Evolutionary conservation across 2,113 vertebrate species (phyloP), one percentile per base, ranked within the genome.

Genomic region (Rhinogobius similis): DNA sequence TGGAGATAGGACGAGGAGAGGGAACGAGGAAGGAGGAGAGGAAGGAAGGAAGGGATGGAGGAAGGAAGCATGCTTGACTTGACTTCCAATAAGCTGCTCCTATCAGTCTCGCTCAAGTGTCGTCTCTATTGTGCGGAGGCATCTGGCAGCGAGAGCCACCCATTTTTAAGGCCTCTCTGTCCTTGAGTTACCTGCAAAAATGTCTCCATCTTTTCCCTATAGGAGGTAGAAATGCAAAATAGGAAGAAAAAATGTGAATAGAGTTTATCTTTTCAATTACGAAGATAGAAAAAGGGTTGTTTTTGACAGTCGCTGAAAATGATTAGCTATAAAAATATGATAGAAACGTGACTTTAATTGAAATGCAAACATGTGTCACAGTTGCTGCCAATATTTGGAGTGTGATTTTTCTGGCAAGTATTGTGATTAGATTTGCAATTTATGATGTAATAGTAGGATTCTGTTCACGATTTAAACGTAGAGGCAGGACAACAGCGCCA

Each of bases 71-170:
- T 67, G 68, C 81, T 83, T 82, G 77, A 78, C 70, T 85, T 82
- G 73, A 81, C 73, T 89, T 73, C 78, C 78, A 87, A 85, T 69
- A 76, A 82, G 68, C 58, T 21, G 67, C 61, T 68, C 53, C 24
- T 46, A 66, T 77, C 62, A 48, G 72, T 73, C 71, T 75, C 75
- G 72, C 75, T 81, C 0, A 13, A 55, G 23, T 52, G 70, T 48
- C 7, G 8, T 61, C 21, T 75, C 64, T 61, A 38, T 52, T 72
- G 65, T 72, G 39, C 64, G 72, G 16, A 0, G 29, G 48, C 77
- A 76, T 82, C 69, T 75, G 82, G 65, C 76, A 63, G 29, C 10
- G 20, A 7, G 62, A 72, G 61, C 21, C 43, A 62, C 16, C 24
- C 43, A 77, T 61, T 59, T 73, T 66, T 70, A 70, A 72, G 23